phyloP scores from a whole-genome alignment of 2,113 vertebrate genomes.

The Pimephales promelas region DNA sequence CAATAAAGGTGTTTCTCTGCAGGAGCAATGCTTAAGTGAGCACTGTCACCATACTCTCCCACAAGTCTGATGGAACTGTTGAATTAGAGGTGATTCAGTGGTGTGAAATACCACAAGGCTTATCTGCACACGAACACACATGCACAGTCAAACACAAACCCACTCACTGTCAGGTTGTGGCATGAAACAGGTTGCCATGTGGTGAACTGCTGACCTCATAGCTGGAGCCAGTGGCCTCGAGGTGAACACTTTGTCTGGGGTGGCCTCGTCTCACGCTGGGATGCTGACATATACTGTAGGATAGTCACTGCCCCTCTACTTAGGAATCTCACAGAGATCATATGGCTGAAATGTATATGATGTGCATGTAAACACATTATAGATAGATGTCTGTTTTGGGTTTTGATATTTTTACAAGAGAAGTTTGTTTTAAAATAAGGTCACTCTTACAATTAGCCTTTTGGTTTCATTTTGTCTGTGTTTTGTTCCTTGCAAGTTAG shows the following conservation, averaged over 20 bases:
- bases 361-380: background rate
- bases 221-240: constrained; percentile 33
- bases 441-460: too few species aligned
- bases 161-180: constrained; percentile 20
- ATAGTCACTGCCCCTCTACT: constrained; percentile 3
- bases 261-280: constrained; percentile 12
- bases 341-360: background rate
- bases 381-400: background rate
- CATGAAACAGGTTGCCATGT: constrained; percentile 16
- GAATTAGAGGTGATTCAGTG: constrained; percentile 19
- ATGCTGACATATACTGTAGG: constrained; percentile 35
- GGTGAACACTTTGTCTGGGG: constrained; percentile 28
- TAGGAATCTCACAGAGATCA: background rate
- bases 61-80: constrained; percentile 21
- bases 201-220: constrained; percentile 20
- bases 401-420: too few species aligned
- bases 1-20: constrained; percentile 3
- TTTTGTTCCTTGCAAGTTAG: too few species aligned
- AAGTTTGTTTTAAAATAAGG: too few species aligned
- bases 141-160: constrained; percentile 5
- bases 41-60: constrained; percentile 20
- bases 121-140: constrained; percentile 24
- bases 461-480: too few species aligned
- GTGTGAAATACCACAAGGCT: constrained; percentile 54
- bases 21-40: background rate